A percentile compares a stretch with the other conserved stretches of the same genome.
phyloP scores from a whole-genome alignment of 2,888 invertebrate species.

The Drosophila paramelanica region DNA sequence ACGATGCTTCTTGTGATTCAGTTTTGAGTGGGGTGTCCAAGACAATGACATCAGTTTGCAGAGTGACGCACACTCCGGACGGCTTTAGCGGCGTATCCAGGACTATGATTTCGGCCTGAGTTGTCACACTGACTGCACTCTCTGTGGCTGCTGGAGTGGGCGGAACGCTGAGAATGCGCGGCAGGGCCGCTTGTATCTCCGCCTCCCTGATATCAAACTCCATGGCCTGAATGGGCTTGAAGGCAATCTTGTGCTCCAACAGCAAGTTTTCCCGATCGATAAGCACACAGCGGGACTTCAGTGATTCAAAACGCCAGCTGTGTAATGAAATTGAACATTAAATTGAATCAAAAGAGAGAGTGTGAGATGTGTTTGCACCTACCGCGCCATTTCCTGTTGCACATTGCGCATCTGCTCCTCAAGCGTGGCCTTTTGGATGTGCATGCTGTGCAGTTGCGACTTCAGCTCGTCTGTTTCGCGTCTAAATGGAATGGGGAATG shows the following conservation, averaged over 20 bases:
- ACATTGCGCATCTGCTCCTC: constrained; percentile 82
- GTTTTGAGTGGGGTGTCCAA: constrained; percentile 12
- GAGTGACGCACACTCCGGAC: background rate
- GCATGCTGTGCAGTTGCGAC: constrained; percentile 79
- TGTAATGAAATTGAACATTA: background rate
- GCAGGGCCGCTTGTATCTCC: constrained; percentile 70
- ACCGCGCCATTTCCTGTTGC: constrained; percentile 84
- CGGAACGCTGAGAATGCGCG: constrained; percentile 62
- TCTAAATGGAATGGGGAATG: constrained; percentile 73
- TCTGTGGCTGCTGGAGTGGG: background rate
- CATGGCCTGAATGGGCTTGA: constrained; percentile 72
- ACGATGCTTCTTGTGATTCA: background rate
- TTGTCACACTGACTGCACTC: background rate
- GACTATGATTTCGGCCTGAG: constrained; percentile 19
- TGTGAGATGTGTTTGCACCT: constrained; percentile 7
- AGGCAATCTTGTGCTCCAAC: constrained; percentile 80
- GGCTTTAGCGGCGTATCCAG: constrained; percentile 33
- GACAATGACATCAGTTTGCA: constrained; percentile 17
- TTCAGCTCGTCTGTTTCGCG: constrained; percentile 84
- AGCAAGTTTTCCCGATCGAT: constrained; percentile 83
- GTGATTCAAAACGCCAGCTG: constrained; percentile 84
- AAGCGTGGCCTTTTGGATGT: constrained; percentile 81
- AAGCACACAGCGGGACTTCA: constrained; percentile 83
- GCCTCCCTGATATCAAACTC: constrained; percentile 75
- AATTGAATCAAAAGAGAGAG: background rate